phyloP scores from a whole-genome alignment of 2,113 vertebrate genomes.

The Brienomyrus longianalis region DNA sequence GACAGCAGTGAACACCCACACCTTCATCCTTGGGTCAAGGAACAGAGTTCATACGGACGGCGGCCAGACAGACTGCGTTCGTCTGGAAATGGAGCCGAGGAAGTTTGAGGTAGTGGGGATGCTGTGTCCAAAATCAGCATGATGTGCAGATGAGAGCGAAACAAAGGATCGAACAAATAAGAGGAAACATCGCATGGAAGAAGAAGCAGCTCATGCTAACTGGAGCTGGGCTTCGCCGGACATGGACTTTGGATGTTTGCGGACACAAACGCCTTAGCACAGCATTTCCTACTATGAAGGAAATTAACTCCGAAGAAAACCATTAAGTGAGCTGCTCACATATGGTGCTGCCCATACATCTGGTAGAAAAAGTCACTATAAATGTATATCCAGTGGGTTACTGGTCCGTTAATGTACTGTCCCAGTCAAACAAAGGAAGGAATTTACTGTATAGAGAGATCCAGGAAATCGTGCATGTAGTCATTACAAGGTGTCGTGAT shows the following conservation, averaged over 20 bases:
- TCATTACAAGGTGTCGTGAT: not conserved
- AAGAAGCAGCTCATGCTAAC: constrained; percentile 16
- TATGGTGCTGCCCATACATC: not conserved
- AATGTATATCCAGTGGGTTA: not conserved
- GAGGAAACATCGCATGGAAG: constrained; percentile 12
- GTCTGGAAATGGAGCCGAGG: constrained; percentile 34
- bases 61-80: constrained; percentile 29
- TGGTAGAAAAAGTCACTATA: not conserved
- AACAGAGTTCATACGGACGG: constrained; percentile 37
- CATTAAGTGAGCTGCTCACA: not conserved
- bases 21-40: constrained; percentile 23
- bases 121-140: constrained; percentile 7
- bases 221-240: constrained; percentile 17
- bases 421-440: not conserved
- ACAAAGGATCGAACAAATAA: not conserved
- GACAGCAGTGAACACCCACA: constrained; percentile 16
- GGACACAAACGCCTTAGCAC: not conserved
- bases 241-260: constrained; percentile 24
- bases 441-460: not conserved
- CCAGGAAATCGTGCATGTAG: not conserved
- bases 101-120: not conserved
- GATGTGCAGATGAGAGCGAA: not conserved
- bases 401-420: not conserved
- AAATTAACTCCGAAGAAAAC: not conserved
- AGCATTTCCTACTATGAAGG: not conserved